Base-by-base conservation (phyloP, 2,113 vertebrate species). In the Channa maculata region DNA sequence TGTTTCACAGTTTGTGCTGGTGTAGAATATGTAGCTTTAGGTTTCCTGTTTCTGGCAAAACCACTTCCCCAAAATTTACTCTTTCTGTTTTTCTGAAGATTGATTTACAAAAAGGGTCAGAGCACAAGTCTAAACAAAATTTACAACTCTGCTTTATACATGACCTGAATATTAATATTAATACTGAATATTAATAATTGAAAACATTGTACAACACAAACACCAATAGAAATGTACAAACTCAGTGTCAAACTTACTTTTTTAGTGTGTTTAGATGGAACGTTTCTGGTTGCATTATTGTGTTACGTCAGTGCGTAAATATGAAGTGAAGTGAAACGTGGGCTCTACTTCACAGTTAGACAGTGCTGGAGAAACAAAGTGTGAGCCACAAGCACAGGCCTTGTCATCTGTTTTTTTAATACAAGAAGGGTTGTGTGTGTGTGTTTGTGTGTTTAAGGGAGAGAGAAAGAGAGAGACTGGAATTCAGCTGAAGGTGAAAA, bases 401-500 rank as follows among this genome's bases (percentile, higher is more conserved):
- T 55, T 2, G 4, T 65, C 61, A 63, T 63, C 60, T 69, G 54
- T 4, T 55, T 67, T 57, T 39, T 11, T 60, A 46, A 41, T 9
- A 13, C 45, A 57, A 77, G 49, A 55, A 37, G 54, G 33, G 36
- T 12, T 34, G 15, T 55, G 65, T 69, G 57, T 62, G 49, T 51
- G 36, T 34, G 54, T 60, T 37, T 36, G 57, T 64, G 59, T 70
- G 41, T 39, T 37, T 52, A 15, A 59, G 63, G 63, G 38, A 41
- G 36, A 38, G 66, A 52, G 70, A 54, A 61, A 38, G 55, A 62
- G 65, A 65, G 58, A 44, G 34, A 59, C 36, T 76, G 54, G 86
- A 86, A 88, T 92, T 80, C 69, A 51, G 49, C 55, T 68, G 68
- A 82, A 87, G 66, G 86, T 88, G 89, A 88, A 83, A 83, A 62